These are phyloP conservation scores for Anguilla anguilla DNA, from an alignment of 2,797 vertebrate genomes.

Conservation along the genomic window DNA sequence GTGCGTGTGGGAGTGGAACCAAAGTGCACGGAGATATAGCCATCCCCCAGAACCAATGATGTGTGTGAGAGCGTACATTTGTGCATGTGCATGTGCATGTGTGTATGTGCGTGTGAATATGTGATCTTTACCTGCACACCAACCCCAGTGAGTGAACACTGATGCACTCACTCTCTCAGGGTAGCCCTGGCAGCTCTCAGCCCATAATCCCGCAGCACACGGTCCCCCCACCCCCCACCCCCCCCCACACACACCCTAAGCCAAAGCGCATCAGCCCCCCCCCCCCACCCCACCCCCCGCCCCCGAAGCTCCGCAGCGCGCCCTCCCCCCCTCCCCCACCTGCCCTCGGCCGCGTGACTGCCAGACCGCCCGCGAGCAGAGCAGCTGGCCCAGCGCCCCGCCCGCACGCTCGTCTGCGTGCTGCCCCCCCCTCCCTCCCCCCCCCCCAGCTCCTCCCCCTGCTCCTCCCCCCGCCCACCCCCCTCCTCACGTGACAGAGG, in stretches of 20 bases:
- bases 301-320: neutral
- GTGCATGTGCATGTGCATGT: constrained; percentile 13
- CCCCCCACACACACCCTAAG: neutral
- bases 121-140: neutral
- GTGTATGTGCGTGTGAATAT: neutral
- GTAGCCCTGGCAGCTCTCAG: neutral
- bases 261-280: neutral
- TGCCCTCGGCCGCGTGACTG: neutral
- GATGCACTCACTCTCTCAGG: neutral
- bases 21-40: constrained; percentile 34
- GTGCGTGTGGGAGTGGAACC: neutral
- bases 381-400: neutral
- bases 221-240: too few relatives aligned
- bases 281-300: neutral
- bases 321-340: neutral
- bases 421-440: too few relatives aligned
- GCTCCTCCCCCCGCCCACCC: neutral
- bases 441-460: neutral
- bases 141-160: neutral
- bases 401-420: neutral
- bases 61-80: neutral
- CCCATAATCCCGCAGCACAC: neutral
- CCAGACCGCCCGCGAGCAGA: neutral
- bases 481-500: neutral
- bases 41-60: constrained; percentile 24